Base-by-base conservation (phyloP, 2,113 vertebrate species). In the Pluvianellus socialis region DNA sequence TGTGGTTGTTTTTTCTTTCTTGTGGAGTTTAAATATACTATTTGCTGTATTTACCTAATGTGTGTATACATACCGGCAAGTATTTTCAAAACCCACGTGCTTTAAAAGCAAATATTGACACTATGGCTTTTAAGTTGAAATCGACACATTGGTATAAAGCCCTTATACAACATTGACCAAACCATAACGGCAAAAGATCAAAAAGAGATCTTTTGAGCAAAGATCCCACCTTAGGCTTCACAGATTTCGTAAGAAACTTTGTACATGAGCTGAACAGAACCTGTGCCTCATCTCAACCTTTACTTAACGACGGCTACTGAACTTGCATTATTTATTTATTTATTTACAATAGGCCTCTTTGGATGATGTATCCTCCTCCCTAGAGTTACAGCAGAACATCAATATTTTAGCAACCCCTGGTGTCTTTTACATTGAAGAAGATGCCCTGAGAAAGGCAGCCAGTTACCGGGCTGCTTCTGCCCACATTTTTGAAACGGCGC, bases 401-500 rank as follows among this genome's bases (percentile, higher is more conserved):
- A 97, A 93, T 96, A 97, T 93, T 97, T 97, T 62, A 97, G 62
- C 58, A 42, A 44, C 53, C 50, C 50, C 70, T 40, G 50, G 61
- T 72, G 47, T 73, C 71, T 84, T 76, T 94, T 85, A 84, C 77
- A 63, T 10, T 47, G 16, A 73, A 49, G 30, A 84, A 77, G 30
- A 63, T 44, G 76, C 44, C 12, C 40, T 42, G 38, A 93, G 86
- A 82, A 86, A 87, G 59, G 75, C 40, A 71, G 53, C 4, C 44
- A 49, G 45, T 33, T 63, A 44, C 45, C 7, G 4, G 6, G 61
- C 19, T 73, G 61, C 19, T 73, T 87, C 67, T 53, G 59, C 14
- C 22, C 55, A 35, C 0, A 0, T 11, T 68, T 63, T 20, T 33
- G 24, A 89, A 94, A 85, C 0, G 0, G 30, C 4, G 28, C 13